These are phyloP conservation scores for Ellobium chinense DNA, from an alignment of 2,888 invertebrate genomes.

Conservation along the genomic window DNA sequence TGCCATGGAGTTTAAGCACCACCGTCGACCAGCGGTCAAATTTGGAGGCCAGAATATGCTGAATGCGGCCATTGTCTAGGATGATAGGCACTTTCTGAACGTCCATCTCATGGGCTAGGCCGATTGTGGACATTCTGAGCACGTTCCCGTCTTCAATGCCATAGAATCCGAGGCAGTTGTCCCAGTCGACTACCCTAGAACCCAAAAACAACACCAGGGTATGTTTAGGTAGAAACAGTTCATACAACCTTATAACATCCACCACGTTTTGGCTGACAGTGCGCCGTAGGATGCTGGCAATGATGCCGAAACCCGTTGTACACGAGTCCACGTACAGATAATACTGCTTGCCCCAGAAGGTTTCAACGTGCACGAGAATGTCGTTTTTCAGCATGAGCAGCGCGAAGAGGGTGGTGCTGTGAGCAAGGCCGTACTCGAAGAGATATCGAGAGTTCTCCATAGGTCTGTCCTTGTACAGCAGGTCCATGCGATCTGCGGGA, in stretches of 20 bases:
- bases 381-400: slow-evolving; percentile 65
- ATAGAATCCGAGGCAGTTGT: slow-evolving; percentile 62
- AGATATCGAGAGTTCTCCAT: slow-evolving; percentile 63
- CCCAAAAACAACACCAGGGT: slow-evolving; percentile 60
- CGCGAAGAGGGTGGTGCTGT: slow-evolving; percentile 59
- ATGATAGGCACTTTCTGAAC: slow-evolving; percentile 60
- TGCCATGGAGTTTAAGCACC: slow-evolving; percentile 69
- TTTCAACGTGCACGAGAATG: slow-evolving; percentile 64
- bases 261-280: slow-evolving; percentile 62
- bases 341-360: slow-evolving; percentile 73
- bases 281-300: slow-evolving; percentile 61
- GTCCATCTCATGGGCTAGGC: slow-evolving; percentile 60
- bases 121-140: slow-evolving; percentile 64
- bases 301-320: slow-evolving; percentile 63
- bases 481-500: slow-evolving; percentile 64
- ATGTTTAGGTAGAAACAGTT: slow-evolving; percentile 67
- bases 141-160: slow-evolving; percentile 59
- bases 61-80: slow-evolving; percentile 14
- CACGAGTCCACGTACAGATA: slow-evolving; percentile 68
- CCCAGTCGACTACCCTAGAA: slow-evolving; percentile 58
- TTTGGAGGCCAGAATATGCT: slow-evolving; percentile 52
- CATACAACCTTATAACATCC: slow-evolving; percentile 61
- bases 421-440: slow-evolving; percentile 61
- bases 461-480: slow-evolving; percentile 63
- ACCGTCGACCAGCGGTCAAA: slow-evolving; percentile 72